Percentiles rank a stretch among this genome's conserved stretches.
Evolutionary conservation across 2,888 invertebrate genomes (phyloP).

Genomic region (Caradrina clavipalpis): DNA sequence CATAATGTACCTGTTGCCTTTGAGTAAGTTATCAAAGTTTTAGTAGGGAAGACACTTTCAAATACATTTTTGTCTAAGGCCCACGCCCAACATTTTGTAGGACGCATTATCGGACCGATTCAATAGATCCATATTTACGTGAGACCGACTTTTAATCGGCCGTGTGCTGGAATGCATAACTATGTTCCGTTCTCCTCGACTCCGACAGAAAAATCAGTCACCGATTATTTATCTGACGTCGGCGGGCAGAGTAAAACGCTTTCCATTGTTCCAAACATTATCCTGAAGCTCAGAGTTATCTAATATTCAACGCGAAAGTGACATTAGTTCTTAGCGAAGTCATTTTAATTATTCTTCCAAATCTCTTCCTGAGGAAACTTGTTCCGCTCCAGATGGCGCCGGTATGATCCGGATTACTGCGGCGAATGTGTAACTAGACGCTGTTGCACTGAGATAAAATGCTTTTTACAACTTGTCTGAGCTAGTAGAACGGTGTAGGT

Average conservation of each 20-base stretch:
- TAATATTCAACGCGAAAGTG: slow-evolving; percentile 28
- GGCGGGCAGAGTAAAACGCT: too few relatives aligned
- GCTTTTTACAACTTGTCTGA: not conserved
- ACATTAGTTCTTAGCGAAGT: slow-evolving; percentile 32
- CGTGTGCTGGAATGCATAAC: too few relatives aligned
- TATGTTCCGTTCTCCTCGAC: too few relatives aligned
- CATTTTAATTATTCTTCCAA: slow-evolving; percentile 46
- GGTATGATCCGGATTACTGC: slow-evolving; percentile 45
- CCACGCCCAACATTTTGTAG: too few relatives aligned
- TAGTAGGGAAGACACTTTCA: not conserved
- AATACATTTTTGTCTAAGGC: not conserved
- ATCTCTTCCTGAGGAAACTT: slow-evolving; percentile 27
- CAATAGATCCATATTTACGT: too few relatives aligned
- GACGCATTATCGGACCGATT: too few relatives aligned
- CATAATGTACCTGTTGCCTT: too few relatives aligned
- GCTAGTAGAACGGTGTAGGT: not conserved
- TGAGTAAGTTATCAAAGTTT: not conserved
- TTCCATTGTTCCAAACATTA: not conserved
- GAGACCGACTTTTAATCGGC: too few relatives aligned
- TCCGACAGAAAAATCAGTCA: too few relatives aligned
- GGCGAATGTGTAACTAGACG: slow-evolving; percentile 20
- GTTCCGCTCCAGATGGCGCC: slow-evolving; percentile 36
- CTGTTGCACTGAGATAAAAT: slow-evolving; percentile 12
- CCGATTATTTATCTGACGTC: too few relatives aligned
- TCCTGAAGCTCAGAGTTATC: slow-evolving; percentile 1